phyloP scores from a whole-genome alignment of 1,140 invertebrate genomes.

The Bombus waltoni region DNA sequence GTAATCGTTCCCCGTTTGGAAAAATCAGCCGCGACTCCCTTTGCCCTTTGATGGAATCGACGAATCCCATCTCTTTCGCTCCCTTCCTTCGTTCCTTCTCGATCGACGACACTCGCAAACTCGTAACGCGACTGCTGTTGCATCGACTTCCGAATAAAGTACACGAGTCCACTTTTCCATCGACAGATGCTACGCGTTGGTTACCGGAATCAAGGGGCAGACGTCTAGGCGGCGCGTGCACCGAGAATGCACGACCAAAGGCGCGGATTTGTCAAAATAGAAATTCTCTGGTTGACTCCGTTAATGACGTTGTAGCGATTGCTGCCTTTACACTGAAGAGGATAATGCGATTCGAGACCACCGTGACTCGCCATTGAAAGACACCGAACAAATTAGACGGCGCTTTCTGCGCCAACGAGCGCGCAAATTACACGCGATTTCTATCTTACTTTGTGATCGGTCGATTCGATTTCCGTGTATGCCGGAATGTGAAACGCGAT shows the following conservation, averaged over 20 bases:
- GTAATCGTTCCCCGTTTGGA: slow-evolving; percentile 58
- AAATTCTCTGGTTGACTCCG: not conserved
- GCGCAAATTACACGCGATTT: not conserved
- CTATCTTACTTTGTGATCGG: not conserved
- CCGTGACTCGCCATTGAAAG: not conserved
- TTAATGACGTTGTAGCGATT: not conserved
- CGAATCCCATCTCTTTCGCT: not conserved
- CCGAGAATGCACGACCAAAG: not conserved
- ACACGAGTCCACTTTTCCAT: not conserved
- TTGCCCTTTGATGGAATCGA: slow-evolving; percentile 54
- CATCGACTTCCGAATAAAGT: slow-evolving; percentile 24
- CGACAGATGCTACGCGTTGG: slow-evolving; percentile 14
- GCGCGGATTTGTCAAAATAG: not conserved
- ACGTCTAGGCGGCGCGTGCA: not conserved
- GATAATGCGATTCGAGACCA: slow-evolving; percentile 1
- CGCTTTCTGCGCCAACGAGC: not conserved
- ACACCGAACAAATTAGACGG: not conserved
- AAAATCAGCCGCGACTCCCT: slow-evolving; percentile 38
- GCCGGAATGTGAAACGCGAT: not conserved
- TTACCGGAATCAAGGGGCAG: slow-evolving; percentile 12
- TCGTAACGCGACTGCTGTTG: slow-evolving; percentile 37
- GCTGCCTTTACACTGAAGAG: not conserved
- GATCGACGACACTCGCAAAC: slow-evolving; percentile 35
- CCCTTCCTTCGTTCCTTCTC: not conserved
- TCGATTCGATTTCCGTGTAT: not conserved